Evolutionary conservation across 2,797 vertebrate species (phyloP), one percentile per base, ranked within the genome.

Genomic region (Lutjanus argentimaculatus): DNA sequence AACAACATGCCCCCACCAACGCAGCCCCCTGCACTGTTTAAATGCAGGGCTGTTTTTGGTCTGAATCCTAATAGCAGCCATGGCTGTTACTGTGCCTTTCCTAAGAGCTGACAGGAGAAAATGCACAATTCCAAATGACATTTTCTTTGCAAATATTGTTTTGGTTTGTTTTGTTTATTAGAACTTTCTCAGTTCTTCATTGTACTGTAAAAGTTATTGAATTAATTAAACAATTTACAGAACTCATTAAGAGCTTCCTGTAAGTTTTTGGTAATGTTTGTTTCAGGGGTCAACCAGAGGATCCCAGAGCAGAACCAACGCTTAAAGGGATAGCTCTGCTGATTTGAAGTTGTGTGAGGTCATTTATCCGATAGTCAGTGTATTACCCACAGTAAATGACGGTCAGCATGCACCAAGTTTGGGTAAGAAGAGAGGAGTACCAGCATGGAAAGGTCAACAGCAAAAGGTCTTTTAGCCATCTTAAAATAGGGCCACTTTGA

Each of bases 1-100:
- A 80, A 79, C 40, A 68, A 76, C 58, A 10, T 8, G n/a, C 40
- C 70, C 61, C 36, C 49, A 30, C 14, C 55, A 58, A 46, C 52
- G 7, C 52, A 52, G 45, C 15, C 45, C 9, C 21, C 19, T 43
- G 45, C 7, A 2, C 12, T 30, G 45, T 58, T 58, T 71, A 40
- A 70, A 82, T 71, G 30, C 46, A 19, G 19, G 25, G 4, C 30
- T 52, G 45, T 49, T 70, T 73, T 67, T 9, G 45, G 61, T 57
- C 45, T 67, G 57, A 72, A 64, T 63, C 40, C 22, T 43, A 25
- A 49, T 13, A 14, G 21, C 42, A 62, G 22, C 30, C 30, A 49
- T 55, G 59, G 14, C 58, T 71, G 22, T 42, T 42, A 36, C 11
- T 9, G 43, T 61, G 2, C 7, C 56, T 63, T 59, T 56, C n/a